phyloP scores from a whole-genome alignment of 2,888 invertebrate genomes.

The Entomobrya multifasciata region DNA sequence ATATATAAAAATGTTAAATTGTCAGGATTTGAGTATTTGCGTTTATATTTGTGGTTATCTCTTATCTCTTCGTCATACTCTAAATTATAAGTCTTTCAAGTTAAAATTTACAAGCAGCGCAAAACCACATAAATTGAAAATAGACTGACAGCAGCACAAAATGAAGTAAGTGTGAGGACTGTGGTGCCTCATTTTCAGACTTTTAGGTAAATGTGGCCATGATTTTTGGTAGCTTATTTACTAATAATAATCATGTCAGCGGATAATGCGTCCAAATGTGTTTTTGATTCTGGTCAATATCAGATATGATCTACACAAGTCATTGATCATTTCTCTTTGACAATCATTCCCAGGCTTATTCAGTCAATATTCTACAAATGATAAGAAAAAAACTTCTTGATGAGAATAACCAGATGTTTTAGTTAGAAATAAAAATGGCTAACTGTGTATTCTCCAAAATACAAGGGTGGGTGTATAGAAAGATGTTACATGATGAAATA shows the following conservation, averaged over 20 bases:
- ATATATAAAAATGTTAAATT: too few relatives aligned
- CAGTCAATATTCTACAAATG: too few relatives aligned
- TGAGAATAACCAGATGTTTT: constrained; percentile 41
- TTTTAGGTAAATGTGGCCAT: too few relatives aligned
- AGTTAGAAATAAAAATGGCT: too few relatives aligned
- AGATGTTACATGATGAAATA: too few relatives aligned
- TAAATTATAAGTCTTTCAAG: neutral
- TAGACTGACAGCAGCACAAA: neutral
- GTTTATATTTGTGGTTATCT: too few relatives aligned
- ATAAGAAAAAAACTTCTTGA: neutral
- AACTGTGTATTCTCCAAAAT: too few relatives aligned
- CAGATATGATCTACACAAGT: neutral
- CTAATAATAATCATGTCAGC: constrained; percentile 22
- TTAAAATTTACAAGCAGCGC: neutral
- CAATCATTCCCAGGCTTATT: too few relatives aligned
- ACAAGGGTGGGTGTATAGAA: too few relatives aligned
- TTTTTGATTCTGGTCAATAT: constrained; percentile 48
- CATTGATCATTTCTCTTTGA: neutral
- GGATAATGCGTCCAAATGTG: constrained; percentile 20
- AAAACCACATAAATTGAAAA: neutral
- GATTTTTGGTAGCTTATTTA: neutral
- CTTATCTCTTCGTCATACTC: too few relatives aligned
- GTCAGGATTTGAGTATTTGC: too few relatives aligned
- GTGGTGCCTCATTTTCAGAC: neutral
- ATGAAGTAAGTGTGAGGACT: neutral